Evolutionary conservation across 2,113 vertebrate genomes (phyloP), one percentile per base, ranked within the genome.

Genomic region (Apistogramma diplotaenia): DNA sequence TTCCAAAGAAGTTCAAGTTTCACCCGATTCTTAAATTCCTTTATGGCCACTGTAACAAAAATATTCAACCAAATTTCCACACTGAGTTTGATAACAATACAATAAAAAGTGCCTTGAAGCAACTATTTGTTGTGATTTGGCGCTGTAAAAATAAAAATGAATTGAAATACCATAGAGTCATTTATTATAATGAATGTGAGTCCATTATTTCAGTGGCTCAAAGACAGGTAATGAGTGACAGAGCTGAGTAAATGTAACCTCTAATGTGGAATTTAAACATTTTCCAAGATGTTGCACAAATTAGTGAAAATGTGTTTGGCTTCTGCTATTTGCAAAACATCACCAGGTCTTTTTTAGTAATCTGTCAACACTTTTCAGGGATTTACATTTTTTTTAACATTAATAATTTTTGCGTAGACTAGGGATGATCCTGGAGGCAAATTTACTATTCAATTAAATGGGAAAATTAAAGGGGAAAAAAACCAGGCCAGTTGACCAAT

Each of bases 161-260:
- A n/a, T n/a, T n/a, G n/a, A n/a, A n/a, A 80, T 86, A 91, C 78
- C 76, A 87, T 85, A 76, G 72, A 84, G 43, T 81, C 25, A 65
- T 78, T 77, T 87, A 85, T 87, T 87, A 85, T 81, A 81, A 65
- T 79, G 54, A 82, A 87, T 56, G 49, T 74, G 54, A 81, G 33
- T 70, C 74, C 1, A 11, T 74, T 31, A 75, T 43, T 84, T 77
- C 40, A 65, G 79, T 73, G 37, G 74, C 81, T 78, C 72, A 80
- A 85, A 77, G 49, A 60, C 18, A 61, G 40, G 3, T 79, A 55
- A 65, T 65, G 35, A 79, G 71, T 81, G 61, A 84, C 53, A 82
- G 79, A 85, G 78, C 27, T 16, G 75, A 77, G 16, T 78, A 79
- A 80, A 77, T 75, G 72, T 72, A 59, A 84, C 27, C 4, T 65